These are phyloP conservation scores for Drosophila oshimai DNA, from an alignment of 1,140 invertebrate species.

Conservation along the genomic window DNA sequence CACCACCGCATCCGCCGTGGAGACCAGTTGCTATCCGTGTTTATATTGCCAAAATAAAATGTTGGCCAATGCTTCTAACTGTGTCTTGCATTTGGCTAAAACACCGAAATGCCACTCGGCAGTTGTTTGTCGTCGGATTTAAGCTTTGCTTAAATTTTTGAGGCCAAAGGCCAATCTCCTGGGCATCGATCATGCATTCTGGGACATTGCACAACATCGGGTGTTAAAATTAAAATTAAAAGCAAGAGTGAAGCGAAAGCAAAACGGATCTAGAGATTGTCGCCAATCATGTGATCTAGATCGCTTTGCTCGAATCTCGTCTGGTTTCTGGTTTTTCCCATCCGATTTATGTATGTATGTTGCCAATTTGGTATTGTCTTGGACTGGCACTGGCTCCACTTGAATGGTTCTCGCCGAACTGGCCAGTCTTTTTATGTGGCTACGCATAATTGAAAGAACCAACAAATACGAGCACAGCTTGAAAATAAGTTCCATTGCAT, in stretches of 20 bases:
- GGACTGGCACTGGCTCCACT: constrained; percentile 44
- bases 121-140: constrained; percentile 50
- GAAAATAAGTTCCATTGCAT: constrained; percentile 66
- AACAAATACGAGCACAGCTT: constrained; percentile 1
- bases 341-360: constrained; percentile 34
- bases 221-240: no score
- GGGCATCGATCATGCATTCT: constrained; percentile 25
- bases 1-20: constrained; percentile 14
- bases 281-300: constrained; percentile 15
- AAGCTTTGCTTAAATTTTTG: constrained; percentile 21
- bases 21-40: constrained; percentile 28
- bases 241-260: constrained; percentile 8
- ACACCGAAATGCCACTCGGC: constrained; percentile 49
- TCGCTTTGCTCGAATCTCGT: no score
- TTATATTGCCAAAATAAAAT: constrained; percentile 33
- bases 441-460: constrained; percentile 50
- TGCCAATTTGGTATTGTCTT: constrained; percentile 19
- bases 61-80: constrained; percentile 73
- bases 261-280: constrained; percentile 1
- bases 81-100: constrained; percentile 62
- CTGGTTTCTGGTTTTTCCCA: constrained; percentile 50
- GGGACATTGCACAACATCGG: constrained; percentile 9
- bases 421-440: constrained; percentile 30
- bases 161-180: constrained; percentile 43
- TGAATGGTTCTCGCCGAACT: constrained; percentile 56